phyloP scores from a whole-genome alignment of 2,797 vertebrate genomes.

The Dipus sagitta region DNA sequence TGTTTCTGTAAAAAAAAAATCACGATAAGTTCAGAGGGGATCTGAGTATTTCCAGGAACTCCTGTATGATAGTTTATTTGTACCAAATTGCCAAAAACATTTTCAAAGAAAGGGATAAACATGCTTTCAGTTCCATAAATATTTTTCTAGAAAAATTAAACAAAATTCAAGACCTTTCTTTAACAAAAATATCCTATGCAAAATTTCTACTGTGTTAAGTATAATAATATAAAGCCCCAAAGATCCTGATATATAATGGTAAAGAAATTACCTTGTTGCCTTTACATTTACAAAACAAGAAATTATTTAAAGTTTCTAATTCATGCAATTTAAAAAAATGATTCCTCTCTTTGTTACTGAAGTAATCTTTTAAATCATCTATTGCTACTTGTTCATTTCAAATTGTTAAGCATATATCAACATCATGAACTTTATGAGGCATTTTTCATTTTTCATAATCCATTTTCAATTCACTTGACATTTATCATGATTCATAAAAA shows the following conservation, averaged over 20 bases:
- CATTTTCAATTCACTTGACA: conserved; percentile 43
- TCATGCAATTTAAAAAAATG: conserved; percentile 1
- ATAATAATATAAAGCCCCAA: neutral
- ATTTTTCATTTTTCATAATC: neutral
- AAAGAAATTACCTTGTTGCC: neutral
- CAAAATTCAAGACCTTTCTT: neutral
- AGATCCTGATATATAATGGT: neutral
- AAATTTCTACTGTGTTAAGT: conserved; percentile 14
- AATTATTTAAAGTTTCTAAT: neutral
- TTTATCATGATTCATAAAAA: conserved; percentile 54
- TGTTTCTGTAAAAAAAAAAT: conserved; percentile 21
- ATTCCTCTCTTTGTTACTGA: neutral
- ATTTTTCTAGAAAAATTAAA: conserved; percentile 28
- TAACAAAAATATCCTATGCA: neutral
- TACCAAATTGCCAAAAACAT: neutral
- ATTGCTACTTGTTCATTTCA: conserved; percentile 17
- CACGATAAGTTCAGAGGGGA: neutral
- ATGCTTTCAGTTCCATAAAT: neutral
- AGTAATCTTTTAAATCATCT: conserved; percentile 62
- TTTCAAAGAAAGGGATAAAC: neutral
- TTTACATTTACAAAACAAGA: conserved; percentile 6
- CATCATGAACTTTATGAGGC: conserved; percentile 13
- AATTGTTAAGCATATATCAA: neutral
- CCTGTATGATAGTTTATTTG: neutral
- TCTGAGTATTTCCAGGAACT: neutral